Percentiles rank a stretch among this genome's conserved stretches.
Conservation (phyloP, 1,140 invertebrate species). For the Linepithema humile region DNA sequence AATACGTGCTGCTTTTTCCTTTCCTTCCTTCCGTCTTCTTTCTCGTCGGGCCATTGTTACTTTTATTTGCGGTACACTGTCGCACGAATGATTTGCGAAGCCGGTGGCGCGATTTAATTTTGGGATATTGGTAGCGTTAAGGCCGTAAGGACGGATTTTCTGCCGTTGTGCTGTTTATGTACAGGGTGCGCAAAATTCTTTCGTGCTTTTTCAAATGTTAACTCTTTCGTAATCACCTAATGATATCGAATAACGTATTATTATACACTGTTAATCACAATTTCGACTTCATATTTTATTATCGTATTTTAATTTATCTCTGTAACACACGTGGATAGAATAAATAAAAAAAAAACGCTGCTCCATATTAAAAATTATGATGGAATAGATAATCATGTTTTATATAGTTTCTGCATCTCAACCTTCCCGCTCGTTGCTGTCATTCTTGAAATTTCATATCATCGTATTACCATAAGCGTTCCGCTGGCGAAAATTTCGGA, state of each 20-base stretch:
- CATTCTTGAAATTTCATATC: background rate
- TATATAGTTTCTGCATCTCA: background rate
- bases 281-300: too few relatives aligned
- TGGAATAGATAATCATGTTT: background rate
- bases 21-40: conserved; percentile 38
- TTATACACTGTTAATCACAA: background rate
- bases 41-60: conserved; percentile 54
- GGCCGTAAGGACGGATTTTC: conserved; percentile 61
- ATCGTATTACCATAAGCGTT: background rate
- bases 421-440: background rate
- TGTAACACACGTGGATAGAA: background rate
- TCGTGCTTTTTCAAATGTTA: background rate
- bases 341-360: background rate
- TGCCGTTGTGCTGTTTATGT: conserved; percentile 45
- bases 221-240: background rate
- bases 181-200: conserved; percentile 59
- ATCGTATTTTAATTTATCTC: background rate
- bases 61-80: conserved; percentile 64
- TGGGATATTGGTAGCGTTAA: conserved; percentile 77
- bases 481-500: conserved; percentile 33
- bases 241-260: background rate
- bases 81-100: conserved; percentile 75
- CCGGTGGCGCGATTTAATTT: conserved; percentile 75
- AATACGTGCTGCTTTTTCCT: background rate
- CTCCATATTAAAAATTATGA: background rate